phyloP scores from a whole-genome alignment of 2,113 vertebrate genomes.

The Pteropus alecto region DNA sequence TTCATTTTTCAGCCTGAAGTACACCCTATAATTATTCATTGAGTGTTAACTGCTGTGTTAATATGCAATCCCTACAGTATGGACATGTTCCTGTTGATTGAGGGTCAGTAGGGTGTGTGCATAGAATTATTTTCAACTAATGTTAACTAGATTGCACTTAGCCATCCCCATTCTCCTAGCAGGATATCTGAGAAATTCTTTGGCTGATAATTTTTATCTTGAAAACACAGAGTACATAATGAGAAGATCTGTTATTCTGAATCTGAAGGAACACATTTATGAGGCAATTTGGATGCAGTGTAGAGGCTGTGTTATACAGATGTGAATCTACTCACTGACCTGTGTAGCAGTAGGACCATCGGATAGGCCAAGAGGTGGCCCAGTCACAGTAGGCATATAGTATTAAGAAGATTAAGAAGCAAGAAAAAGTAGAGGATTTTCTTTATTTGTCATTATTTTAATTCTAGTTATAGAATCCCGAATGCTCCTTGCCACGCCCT shows the following conservation, averaged over 20 bases:
- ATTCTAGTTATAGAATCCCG: not conserved
- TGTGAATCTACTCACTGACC: not conserved
- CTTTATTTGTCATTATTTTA: not conserved
- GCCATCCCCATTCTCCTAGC: not conserved
- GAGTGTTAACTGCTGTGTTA: constrained; percentile 20
- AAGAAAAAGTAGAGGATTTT: not conserved
- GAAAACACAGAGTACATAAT: not conserved
- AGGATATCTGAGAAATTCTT: constrained; percentile 29
- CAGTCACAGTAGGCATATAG: not conserved
- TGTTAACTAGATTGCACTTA: not conserved
- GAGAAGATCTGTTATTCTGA: not conserved
- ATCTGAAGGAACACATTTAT: not conserved
- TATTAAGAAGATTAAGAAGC: not conserved
- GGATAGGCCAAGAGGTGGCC: not conserved
- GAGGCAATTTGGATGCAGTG: not conserved
- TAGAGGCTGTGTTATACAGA: not conserved
- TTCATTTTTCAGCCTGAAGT: constrained; percentile 1
- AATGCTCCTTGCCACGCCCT: not conserved
- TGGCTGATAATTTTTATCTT: not conserved
- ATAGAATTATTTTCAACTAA: constrained; percentile 30
- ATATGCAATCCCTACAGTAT: not conserved
- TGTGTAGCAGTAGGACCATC: not conserved
- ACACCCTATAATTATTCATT: not conserved
- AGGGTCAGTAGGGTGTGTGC: not conserved
- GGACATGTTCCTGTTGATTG: not conserved